phyloP scores from a whole-genome alignment of 2,888 invertebrate genomes.

The Clistopyga incitator region DNA sequence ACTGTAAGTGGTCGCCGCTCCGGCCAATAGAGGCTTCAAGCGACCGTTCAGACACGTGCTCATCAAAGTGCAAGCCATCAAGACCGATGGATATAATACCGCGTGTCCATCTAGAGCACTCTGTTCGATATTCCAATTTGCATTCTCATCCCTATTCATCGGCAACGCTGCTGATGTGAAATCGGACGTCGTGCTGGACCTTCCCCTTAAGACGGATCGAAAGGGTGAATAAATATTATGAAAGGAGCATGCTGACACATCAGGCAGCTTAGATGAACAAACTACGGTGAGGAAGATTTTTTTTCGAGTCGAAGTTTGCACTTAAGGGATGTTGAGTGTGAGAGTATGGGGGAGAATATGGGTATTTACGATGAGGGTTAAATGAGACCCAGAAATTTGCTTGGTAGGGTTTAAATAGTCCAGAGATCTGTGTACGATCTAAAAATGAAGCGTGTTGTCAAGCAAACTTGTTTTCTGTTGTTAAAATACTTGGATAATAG shows the following conservation, averaged over 20 bases:
- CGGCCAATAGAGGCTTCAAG: constrained; percentile 3
- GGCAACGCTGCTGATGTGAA: constrained; percentile 43
- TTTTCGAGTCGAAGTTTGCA: not conserved
- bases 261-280: too few relatives aligned
- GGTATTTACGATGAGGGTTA: too few relatives aligned
- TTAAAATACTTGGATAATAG: too few relatives aligned
- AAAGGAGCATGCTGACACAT: not conserved
- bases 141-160: constrained; percentile 70
- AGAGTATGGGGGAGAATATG: too few relatives aligned
- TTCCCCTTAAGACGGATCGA: constrained; percentile 26
- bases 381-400: too few relatives aligned
- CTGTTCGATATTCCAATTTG: constrained; percentile 66
- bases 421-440: too few relatives aligned
- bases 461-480: too few relatives aligned
- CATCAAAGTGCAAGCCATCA: constrained; percentile 49
- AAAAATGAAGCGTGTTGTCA: too few relatives aligned
- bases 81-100: constrained; percentile 45
- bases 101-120: constrained; percentile 33
- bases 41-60: constrained; percentile 31
- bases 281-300: not conserved
- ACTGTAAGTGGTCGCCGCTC: constrained; percentile 39
- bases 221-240: constrained; percentile 20
- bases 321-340: too few relatives aligned
- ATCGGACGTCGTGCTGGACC: constrained; percentile 24
- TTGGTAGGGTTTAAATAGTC: too few relatives aligned